phyloP scores from a whole-genome alignment of 2,113 vertebrate genomes.

The Ivindomyrus marchei region DNA sequence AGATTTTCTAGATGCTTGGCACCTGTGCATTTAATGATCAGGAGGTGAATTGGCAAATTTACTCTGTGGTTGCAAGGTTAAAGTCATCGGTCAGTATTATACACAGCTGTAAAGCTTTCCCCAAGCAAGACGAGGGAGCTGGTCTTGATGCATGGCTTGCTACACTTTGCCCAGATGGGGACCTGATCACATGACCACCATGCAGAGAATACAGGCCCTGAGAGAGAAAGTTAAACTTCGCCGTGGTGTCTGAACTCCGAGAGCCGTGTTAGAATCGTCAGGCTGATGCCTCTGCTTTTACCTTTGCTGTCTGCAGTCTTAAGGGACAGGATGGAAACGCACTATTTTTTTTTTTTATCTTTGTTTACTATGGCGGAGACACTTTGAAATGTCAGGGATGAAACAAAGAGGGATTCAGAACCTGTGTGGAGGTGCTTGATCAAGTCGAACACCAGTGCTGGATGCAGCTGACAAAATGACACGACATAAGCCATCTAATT shows the following conservation, averaged over 20 bases:
- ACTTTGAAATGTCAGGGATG: constrained; percentile 29
- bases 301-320: constrained; percentile 46
- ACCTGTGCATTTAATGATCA: not conserved
- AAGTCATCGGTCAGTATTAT: not conserved
- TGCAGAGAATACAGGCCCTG: not conserved
- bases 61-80: not conserved
- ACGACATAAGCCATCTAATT: not conserved
- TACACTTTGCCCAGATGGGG: not conserved
- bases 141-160: not conserved
- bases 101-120: not conserved
- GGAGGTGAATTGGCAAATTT: not conserved
- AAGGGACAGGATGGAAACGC: constrained; percentile 51
- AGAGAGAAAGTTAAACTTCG: not conserved
- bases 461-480: not conserved
- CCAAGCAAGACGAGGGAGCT: too few relatives aligned
- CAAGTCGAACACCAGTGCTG: not conserved
- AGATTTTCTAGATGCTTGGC: not conserved
- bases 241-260: constrained; percentile 40
- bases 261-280: not conserved
- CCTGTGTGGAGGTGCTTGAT: constrained; percentile 33
- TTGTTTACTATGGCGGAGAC: constrained; percentile 41
- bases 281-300: constrained; percentile 53
- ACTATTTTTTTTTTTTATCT: constrained; percentile 34
- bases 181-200: not conserved
- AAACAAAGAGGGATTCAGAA: constrained; percentile 41